phyloP scores from a whole-genome alignment of 1,140 invertebrate genomes.

The Drosophila murphyi region DNA sequence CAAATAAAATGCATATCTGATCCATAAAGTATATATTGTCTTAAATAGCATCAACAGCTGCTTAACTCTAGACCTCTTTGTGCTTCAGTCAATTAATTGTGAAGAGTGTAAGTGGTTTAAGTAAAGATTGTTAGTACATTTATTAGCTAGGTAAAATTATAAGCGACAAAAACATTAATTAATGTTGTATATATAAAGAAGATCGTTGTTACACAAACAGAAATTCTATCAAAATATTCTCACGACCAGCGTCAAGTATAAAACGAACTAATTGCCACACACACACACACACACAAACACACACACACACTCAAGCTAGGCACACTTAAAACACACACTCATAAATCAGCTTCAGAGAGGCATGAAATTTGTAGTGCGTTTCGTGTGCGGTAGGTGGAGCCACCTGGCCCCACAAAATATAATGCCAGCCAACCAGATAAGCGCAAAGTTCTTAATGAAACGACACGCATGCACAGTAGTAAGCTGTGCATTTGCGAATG shows the following conservation, averaged over 20 bases:
- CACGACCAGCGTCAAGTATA: neutral
- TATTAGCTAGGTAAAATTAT: neutral
- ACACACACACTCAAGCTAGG: neutral
- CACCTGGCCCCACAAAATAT: slow-evolving; percentile 11
- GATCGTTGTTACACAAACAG: neutral
- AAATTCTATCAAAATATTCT: neutral
- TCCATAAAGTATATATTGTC: too few species aligned
- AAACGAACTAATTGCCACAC: neutral
- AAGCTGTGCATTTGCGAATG: slow-evolving; percentile 17
- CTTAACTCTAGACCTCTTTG: too few species aligned
- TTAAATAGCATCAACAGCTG: too few species aligned
- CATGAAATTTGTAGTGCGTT: slow-evolving; percentile 14
- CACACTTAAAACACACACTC: neutral
- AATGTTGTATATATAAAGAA: neutral
- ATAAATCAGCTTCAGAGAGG: slow-evolving; percentile 4
- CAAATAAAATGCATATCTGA: too few species aligned
- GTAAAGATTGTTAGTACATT: neutral
- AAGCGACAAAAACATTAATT: neutral
- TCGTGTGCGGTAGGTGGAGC: slow-evolving; percentile 37
- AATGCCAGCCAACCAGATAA: slow-evolving; percentile 46
- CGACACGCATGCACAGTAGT: slow-evolving; percentile 46
- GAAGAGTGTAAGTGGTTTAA: neutral
- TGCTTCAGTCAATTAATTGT: too few species aligned
- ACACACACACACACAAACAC: neutral
- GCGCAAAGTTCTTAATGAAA: slow-evolving; percentile 45